phyloP scores from a whole-genome alignment of 2,888 invertebrate genomes.

The Ophion slaviceki region DNA sequence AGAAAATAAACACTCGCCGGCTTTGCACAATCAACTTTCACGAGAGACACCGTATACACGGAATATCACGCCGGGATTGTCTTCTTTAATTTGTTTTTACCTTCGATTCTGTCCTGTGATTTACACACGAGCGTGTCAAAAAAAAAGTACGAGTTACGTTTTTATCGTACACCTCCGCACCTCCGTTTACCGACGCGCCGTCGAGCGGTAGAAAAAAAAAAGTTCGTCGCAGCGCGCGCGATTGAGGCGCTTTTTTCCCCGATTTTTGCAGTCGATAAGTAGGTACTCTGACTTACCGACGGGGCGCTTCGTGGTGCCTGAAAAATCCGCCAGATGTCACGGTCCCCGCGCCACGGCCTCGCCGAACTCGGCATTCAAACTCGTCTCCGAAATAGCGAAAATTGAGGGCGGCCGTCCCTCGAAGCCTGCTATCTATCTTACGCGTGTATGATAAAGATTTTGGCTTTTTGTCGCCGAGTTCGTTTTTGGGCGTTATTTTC shows the following conservation, averaged over 20 bases:
- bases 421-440: no score
- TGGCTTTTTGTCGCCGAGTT: background rate
- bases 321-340: conserved; percentile 17
- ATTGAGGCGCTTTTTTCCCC: no score
- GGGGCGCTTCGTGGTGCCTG: background rate
- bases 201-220: no score
- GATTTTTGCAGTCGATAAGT: background rate
- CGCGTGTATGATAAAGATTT: no score
- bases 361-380: no score
- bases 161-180: background rate
- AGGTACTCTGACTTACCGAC: background rate
- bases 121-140: conserved; percentile 17
- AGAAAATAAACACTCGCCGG: conserved; percentile 7
- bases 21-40: conserved; percentile 37
- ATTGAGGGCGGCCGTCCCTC: no score
- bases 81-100: background rate
- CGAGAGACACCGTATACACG: conserved; percentile 4
- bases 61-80: background rate
- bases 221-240: background rate
- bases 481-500: background rate
- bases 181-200: conserved; percentile 5
- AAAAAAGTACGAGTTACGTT: conserved; percentile 4
- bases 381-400: no score
- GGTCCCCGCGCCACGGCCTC: background rate
- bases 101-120: background rate